Evolutionary conservation across 2,797 vertebrate genomes (phyloP).

Genomic region (Glossophaga mutica): DNA sequence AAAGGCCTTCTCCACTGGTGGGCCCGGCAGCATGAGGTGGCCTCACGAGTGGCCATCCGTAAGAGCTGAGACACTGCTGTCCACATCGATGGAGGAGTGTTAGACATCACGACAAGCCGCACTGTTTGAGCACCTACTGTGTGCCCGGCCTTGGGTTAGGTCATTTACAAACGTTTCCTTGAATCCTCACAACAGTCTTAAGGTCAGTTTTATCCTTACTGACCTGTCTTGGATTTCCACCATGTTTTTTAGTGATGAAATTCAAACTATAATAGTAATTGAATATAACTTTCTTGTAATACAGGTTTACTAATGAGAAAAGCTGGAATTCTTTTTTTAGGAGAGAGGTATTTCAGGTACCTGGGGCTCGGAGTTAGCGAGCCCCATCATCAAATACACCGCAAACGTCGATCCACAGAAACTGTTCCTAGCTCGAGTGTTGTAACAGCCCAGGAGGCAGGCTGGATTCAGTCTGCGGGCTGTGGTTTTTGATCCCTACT

Average conservation of each 20-base stretch:
- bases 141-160: background rate
- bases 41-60: background rate
- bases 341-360: background rate
- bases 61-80: background rate
- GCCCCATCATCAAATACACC: background rate
- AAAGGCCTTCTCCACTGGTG: background rate
- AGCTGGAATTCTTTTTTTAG: background rate
- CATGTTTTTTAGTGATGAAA: background rate
- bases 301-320: background rate
- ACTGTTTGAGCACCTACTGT: background rate
- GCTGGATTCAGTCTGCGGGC: background rate
- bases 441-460: background rate
- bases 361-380: background rate
- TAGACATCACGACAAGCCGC: background rate
- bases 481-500: background rate
- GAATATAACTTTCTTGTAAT: background rate
- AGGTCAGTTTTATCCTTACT: background rate
- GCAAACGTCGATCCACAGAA: background rate
- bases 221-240: background rate
- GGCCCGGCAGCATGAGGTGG: background rate
- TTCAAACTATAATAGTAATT: background rate
- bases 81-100: rapidly evolving
- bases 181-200: background rate
- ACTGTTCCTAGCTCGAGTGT: rapidly evolving
- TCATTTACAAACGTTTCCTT: background rate